Base-by-base conservation (phyloP, 2,888 invertebrate genomes). In the Cristatella mucedo region DNA sequence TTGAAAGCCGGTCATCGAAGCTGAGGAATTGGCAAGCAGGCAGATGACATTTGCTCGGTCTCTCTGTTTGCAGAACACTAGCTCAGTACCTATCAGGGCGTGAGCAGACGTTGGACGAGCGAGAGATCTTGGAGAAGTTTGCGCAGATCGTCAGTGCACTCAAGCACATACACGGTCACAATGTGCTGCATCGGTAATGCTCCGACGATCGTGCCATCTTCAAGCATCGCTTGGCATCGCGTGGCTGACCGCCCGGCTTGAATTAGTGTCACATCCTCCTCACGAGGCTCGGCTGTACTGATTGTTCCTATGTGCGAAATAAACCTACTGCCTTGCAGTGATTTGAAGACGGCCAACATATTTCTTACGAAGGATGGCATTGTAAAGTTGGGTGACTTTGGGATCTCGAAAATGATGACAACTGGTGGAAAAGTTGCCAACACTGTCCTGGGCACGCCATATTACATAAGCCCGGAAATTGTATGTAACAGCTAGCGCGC, bases 391-490 rank as follows among this genome's bases (percentile, higher is more conserved):
- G 79, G 79, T 1, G 79, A 80, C 60, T 79, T 80, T 66, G 79
- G 79, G 19, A 80, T 80, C 48, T 77, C 77, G 1, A 79, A 79
- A 63, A 73, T 78, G 54, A 71, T 80, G 72, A 74, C 74, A 38
- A 76, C 77, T 0, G 74, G 74, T 69, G 67, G 63, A 44, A 72
- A 72, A 21, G 74, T 73, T 50, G 77, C 77, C 1, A 73, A 76
- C 51, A 78, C 77, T 1, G 75, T 78, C 11, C 67, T 78, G n/a
- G 78, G 78, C 4, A 78, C 78, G 3, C 78, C 78, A 0, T 77
- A 77, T 55, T 78, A 78, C 56, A 74, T 78, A 44, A 77, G 76
- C 51, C 78, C 78, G n/a, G 78, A 78, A 67, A 77, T 78, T 63
- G 63, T 63, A 37, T 43, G 51, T 43, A 3, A n/a, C n/a, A n/a